Evolutionary conservation across 2,888 invertebrate species (phyloP).

Genomic region (Dichetophora obliterata): DNA sequence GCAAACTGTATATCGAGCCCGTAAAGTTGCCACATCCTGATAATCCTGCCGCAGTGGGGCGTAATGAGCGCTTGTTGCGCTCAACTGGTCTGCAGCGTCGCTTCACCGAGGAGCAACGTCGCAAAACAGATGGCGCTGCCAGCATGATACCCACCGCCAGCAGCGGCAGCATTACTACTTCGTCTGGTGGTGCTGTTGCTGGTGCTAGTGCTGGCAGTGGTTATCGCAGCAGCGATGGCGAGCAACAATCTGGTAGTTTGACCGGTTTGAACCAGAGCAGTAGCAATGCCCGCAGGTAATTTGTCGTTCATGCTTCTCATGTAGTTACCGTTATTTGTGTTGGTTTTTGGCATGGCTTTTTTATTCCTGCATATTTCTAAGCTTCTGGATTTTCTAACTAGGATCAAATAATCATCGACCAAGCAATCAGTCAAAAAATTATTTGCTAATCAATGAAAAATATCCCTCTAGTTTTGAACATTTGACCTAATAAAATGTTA

Average conservation of each 20-base stretch:
- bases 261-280: slow-evolving; percentile 40
- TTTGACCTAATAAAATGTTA: too few relatives aligned
- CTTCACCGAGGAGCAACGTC: slow-evolving; percentile 52
- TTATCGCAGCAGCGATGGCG: slow-evolving; percentile 46
- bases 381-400: background rate
- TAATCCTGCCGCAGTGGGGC: slow-evolving; percentile 4
- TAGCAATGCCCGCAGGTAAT: slow-evolving; percentile 63
- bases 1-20: slow-evolving; percentile 45
- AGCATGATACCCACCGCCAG: slow-evolving; percentile 43
- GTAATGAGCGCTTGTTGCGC: background rate
- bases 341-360: slow-evolving; percentile 3
- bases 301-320: slow-evolving; percentile 28
- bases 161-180: slow-evolving; percentile 27
- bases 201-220: slow-evolving; percentile 42
- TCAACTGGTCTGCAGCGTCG: slow-evolving; percentile 30
- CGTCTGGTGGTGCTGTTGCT: slow-evolving; percentile 33
- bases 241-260: slow-evolving; percentile 47
- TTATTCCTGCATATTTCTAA: background rate
- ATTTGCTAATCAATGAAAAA: too few relatives aligned
- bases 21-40: slow-evolving; percentile 44
- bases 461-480: too few relatives aligned
- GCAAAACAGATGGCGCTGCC: slow-evolving; percentile 52
- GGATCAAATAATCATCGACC: too few relatives aligned
- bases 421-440: too few relatives aligned
- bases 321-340: background rate